Evolutionary conservation across 1,140 invertebrate species (phyloP).

Genomic region (Phymastichus coffea): DNA sequence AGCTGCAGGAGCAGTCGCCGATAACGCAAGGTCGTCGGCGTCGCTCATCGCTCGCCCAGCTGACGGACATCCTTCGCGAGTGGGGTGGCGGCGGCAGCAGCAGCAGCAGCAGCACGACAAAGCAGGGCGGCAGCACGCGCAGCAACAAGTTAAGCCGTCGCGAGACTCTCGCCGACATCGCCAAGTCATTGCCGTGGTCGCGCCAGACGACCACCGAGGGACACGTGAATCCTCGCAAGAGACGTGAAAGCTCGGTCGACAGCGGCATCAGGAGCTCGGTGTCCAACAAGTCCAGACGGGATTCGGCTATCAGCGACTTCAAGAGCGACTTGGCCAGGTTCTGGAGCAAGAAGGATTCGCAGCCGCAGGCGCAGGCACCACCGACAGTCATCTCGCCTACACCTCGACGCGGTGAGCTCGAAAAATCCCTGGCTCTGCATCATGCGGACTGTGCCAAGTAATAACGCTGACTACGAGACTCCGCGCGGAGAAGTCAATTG

Average conservation of each 20-base stretch:
- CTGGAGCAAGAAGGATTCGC: slow-evolving; percentile 57
- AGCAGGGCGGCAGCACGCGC: slow-evolving; percentile 59
- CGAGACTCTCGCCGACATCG: slow-evolving; percentile 81
- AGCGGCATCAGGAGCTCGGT: slow-evolving; percentile 75
- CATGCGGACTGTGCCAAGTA: too few relatives aligned
- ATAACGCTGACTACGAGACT: too few relatives aligned
- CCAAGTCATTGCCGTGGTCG: slow-evolving; percentile 70
- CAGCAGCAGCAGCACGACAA: slow-evolving; percentile 56
- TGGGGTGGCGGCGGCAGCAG: slow-evolving; percentile 74
- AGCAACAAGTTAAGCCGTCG: slow-evolving; percentile 71
- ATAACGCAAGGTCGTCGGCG: slow-evolving; percentile 54
- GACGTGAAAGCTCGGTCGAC: slow-evolving; percentile 79
- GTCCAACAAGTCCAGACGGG: slow-evolving; percentile 65
- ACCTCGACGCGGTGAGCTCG: slow-evolving; percentile 48
- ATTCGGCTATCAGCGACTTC: slow-evolving; percentile 71
- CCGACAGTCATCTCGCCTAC: slow-evolving; percentile 51
- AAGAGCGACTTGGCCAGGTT: slow-evolving; percentile 69
- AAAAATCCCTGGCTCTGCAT: too few relatives aligned
- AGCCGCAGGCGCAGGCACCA: slow-evolving; percentile 42
- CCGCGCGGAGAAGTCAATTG: too few relatives aligned
- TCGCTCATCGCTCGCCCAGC: slow-evolving; percentile 79
- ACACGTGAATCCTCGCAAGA: slow-evolving; percentile 56
- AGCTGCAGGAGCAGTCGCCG: slow-evolving; percentile 48
- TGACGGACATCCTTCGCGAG: slow-evolving; percentile 83
- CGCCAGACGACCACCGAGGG: slow-evolving; percentile 60